Evolutionary conservation across 2,113 vertebrate species (phyloP).

Genomic region (Urocynchramus pylzowi): DNA sequence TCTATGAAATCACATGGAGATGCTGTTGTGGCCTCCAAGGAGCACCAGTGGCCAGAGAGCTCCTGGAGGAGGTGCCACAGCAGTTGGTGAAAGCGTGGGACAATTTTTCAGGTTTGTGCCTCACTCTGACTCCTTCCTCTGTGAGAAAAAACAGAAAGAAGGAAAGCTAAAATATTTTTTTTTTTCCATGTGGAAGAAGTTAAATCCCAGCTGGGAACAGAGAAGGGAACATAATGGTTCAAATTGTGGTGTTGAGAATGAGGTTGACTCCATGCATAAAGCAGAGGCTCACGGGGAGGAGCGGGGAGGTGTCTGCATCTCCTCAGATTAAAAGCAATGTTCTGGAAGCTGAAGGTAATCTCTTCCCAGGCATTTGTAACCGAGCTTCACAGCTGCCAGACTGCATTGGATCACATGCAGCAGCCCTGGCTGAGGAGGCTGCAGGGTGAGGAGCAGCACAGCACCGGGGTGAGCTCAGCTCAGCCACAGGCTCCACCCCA

Average conservation of each 20-base stretch:
- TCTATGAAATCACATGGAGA: background rate
- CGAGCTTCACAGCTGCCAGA: conserved; percentile 23
- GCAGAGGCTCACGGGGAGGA: background rate
- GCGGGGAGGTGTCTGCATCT: background rate
- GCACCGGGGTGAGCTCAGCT: fast-evolving
- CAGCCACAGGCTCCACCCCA: background rate
- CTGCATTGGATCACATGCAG: background rate
- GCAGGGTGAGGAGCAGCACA: background rate
- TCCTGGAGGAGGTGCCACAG: background rate
- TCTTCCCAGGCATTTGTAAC: conserved; percentile 15
- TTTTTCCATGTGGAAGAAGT: background rate
- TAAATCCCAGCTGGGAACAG: background rate
- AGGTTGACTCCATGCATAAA: background rate
- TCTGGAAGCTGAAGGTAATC: background rate
- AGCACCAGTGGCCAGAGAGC: background rate
- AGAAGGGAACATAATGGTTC: background rate
- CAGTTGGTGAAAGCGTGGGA: background rate
- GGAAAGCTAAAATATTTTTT: background rate
- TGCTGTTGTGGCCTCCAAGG: background rate
- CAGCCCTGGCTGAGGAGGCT: background rate
- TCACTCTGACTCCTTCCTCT: background rate
- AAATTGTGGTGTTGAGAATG: background rate
- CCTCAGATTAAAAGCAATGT: background rate
- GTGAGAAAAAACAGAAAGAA: background rate
- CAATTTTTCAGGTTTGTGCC: background rate